These are phyloP conservation scores for Ennomos quercinarius DNA, from an alignment of 2,888 invertebrate genomes.

Conservation along the genomic window DNA sequence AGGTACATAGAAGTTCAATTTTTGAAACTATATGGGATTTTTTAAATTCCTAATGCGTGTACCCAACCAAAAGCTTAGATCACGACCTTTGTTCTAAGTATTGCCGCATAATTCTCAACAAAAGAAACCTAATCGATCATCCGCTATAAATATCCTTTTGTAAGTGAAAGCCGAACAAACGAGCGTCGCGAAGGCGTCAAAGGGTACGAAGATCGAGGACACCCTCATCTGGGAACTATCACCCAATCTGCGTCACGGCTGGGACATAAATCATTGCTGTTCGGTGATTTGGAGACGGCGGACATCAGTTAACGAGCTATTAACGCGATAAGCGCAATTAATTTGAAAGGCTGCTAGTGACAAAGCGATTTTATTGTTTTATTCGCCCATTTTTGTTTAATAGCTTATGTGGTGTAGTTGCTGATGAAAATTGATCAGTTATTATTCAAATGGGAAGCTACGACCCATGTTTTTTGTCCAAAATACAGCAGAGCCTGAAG, in stretches of 20 bases:
- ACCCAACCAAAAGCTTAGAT: too few relatives aligned
- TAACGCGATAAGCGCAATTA: slow-evolving; percentile 51
- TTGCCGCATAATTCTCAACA: slow-evolving; percentile 22
- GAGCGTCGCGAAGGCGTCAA: slow-evolving; percentile 42
- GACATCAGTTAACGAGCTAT: slow-evolving; percentile 56
- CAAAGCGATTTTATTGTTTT: slow-evolving; percentile 26
- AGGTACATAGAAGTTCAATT: too few relatives aligned
- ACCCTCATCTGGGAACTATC: slow-evolving; percentile 19
- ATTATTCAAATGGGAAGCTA: too few relatives aligned
- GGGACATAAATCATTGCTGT: slow-evolving; percentile 58
- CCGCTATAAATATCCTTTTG: slow-evolving; percentile 38
- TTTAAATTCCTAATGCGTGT: too few relatives aligned
- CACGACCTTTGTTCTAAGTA: slow-evolving; percentile 1
- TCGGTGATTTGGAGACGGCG: slow-evolving; percentile 38
- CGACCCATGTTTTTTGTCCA: too few relatives aligned
- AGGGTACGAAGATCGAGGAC: slow-evolving; percentile 47
- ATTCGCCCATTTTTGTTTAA: not conserved
- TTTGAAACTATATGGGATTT: too few relatives aligned
- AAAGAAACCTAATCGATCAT: slow-evolving; percentile 38
- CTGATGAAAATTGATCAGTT: too few relatives aligned
- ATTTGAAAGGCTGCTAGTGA: slow-evolving; percentile 41
- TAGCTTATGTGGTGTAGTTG: not conserved
- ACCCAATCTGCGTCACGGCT: slow-evolving; percentile 26
- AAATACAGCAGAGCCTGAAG: too few relatives aligned
- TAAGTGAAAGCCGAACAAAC: slow-evolving; percentile 42